These are phyloP conservation scores for Coptodon bakossiorum DNA, from an alignment of 2,113 vertebrate genomes.

Conservation along the genomic window DNA sequence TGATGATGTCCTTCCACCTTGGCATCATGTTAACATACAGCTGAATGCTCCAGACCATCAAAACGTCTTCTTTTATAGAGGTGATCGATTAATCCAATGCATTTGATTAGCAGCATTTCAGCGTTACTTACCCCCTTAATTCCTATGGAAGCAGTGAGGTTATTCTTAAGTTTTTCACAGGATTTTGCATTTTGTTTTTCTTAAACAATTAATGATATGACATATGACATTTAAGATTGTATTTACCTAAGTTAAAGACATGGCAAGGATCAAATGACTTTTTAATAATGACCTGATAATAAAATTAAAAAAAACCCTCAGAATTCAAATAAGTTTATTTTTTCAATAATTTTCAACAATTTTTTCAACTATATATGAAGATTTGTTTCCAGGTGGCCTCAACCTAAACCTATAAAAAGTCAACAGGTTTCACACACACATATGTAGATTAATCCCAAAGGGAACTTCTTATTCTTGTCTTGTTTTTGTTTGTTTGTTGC, in stretches of 20 bases:
- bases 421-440: background rate
- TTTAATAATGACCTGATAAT: background rate
- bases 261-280: background rate
- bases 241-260: background rate
- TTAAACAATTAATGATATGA: background rate
- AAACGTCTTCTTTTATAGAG: background rate
- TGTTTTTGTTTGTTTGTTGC: background rate
- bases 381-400: background rate
- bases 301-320: fast-evolving
- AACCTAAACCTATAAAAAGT: background rate
- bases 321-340: background rate
- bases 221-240: background rate
- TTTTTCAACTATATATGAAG: background rate
- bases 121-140: background rate
- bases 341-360: background rate
- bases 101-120: background rate
- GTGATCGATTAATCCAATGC: background rate
- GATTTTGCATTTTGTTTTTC: background rate
- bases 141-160: background rate
- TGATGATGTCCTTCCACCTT: background rate
- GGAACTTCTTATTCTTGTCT: background rate
- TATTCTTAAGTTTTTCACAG: background rate
- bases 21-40: background rate
- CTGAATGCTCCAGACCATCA: background rate
- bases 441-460: background rate